Base-by-base conservation (phyloP, 2,888 invertebrate genomes). In the Sinelater perroti region DNA sequence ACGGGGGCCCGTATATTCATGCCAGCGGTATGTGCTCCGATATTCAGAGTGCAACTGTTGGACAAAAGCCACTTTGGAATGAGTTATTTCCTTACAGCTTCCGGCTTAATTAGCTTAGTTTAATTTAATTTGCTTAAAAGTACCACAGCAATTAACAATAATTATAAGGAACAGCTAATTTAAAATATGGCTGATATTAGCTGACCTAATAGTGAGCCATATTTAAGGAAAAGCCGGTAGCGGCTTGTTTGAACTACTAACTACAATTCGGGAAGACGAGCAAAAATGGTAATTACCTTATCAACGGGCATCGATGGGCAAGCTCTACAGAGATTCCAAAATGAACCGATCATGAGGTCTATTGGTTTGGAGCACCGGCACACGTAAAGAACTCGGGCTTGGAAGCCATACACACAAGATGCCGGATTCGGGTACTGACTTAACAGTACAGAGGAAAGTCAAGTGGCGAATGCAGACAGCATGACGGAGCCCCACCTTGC, bases 281-380 rank as follows among this genome's bases (percentile, higher is more conserved):
- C 2, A 13, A 2, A 3, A 44, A 44, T 7, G 8, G 2, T 17
- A 40, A 61, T 82, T 83, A 95, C 95, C 93, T 94, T 94, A 86
- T 94, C 95, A 80, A 93, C 91, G 81, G 94, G 93, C 93, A 94
- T 93, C 83, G 93, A 93, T 80, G 94, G 95, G 85, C 95, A 95
- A 85, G 94, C 93, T 83, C 94, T 90, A 85, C 95, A 95, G 85
- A 95, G 85, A 85, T 94, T 95, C 93, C 94, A 94, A 85, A 95
- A 94, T 85, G 94, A 93, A 83, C 94, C 94, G 86, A 95, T 94
- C 95, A 95, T 95, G 84, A 84, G 85, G 83, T 75, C 74, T 72
- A 64, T 13, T 61, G 72, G 72, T 64, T 65, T 47, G 57, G 40
- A 58, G 55, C 64, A 66, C 66, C 53, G 61, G 50, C 57, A 66